Conservation (phyloP, 2,113 vertebrate genomes). For the Microcebus tavaratra region DNA sequence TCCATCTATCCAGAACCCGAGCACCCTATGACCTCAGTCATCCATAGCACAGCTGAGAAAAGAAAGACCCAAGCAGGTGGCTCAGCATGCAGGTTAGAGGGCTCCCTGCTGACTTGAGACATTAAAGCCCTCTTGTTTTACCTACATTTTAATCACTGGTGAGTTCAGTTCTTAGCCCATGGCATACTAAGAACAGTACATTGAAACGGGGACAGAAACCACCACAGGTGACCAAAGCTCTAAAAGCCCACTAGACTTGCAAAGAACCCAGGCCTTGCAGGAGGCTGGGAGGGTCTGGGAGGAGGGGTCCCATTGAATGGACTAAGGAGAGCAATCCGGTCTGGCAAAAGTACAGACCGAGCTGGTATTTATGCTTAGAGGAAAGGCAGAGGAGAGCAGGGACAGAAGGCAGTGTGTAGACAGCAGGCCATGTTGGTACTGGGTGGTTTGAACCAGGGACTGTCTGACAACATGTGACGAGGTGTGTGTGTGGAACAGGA, state of each 20-base stretch:
- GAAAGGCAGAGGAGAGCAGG: neutral
- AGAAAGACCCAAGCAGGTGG: neutral
- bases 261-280: neutral
- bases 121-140: fast-evolving
- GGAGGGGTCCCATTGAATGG: neutral
- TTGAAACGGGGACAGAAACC: neutral
- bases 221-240: neutral
- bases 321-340: neutral
- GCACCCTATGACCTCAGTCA: neutral
- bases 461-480: too few species aligned
- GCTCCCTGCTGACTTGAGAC: fast-evolving
- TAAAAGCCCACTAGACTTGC: neutral
- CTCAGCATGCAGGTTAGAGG: neutral
- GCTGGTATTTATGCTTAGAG: neutral
- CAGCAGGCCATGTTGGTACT: neutral
- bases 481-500: fast-evolving
- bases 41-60: neutral
- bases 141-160: neutral
- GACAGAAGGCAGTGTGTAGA: neutral
- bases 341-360: neutral
- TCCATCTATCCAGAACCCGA: neutral
- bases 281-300: neutral
- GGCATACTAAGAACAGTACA: neutral
- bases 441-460: fast-evolving
- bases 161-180: neutral